Conservation (phyloP, 2,888 invertebrate species). For the Gari tellinella region DNA sequence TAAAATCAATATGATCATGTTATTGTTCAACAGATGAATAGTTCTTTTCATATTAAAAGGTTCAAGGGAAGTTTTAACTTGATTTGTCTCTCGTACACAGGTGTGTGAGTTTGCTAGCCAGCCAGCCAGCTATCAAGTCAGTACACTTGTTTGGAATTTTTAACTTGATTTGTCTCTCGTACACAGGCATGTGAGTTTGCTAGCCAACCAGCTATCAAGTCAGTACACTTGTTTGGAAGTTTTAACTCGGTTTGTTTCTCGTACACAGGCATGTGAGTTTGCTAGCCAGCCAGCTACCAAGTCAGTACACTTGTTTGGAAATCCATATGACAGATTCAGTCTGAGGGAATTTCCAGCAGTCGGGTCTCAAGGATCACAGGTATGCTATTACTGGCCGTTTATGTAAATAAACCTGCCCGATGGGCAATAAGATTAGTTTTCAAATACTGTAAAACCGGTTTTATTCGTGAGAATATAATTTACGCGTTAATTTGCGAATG, state of each 20-base stretch:
- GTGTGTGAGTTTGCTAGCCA: slow-evolving; percentile 77
- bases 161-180: too few species aligned
- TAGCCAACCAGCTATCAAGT: slow-evolving; percentile 78
- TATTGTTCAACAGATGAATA: neutral
- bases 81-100: too few species aligned
- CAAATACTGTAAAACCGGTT: too few species aligned
- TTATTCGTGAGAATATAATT: too few species aligned
- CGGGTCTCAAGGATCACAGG: slow-evolving; percentile 38
- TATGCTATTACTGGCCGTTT: too few species aligned
- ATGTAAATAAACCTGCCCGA: too few species aligned
- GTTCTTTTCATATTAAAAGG: too few species aligned
- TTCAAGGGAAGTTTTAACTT: too few species aligned
- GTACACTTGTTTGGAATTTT: slow-evolving; percentile 77
- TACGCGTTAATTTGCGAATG: too few species aligned
- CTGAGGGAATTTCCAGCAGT: slow-evolving; percentile 46
- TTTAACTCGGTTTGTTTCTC: too few species aligned
- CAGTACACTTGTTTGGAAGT: slow-evolving; percentile 77
- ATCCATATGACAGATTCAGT: slow-evolving; percentile 73
- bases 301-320: slow-evolving; percentile 77
- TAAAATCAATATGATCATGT: too few species aligned
- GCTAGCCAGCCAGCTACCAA: slow-evolving; percentile 78
- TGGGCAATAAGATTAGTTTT: too few species aligned
- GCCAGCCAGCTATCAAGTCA: slow-evolving; percentile 78
- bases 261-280: slow-evolving; percentile 76
- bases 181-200: slow-evolving; percentile 78